Conservation (phyloP, 2,888 invertebrate species). For the Apotomis capreana region DNA sequence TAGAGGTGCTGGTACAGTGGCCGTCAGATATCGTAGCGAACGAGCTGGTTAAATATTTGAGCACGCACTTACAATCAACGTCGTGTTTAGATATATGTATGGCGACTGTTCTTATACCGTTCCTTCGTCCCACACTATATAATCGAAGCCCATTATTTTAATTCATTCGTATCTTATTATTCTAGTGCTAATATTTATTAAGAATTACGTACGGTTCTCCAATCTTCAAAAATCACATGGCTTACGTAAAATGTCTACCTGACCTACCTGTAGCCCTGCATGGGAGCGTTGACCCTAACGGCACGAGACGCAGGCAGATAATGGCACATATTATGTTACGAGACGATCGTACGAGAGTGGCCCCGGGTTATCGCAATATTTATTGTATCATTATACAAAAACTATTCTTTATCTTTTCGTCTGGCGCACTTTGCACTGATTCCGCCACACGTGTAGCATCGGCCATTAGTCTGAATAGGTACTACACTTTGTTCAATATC, state of each 20-base stretch:
- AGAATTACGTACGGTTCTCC: not conserved
- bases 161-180: too few species aligned
- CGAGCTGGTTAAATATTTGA: too few species aligned
- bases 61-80: too few species aligned
- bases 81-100: too few species aligned
- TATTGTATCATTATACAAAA: slow-evolving; percentile 12
- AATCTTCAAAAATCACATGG: not conserved
- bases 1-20: too few species aligned
- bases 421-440: slow-evolving; percentile 27
- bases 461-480: not conserved
- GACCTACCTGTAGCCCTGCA: slow-evolving; percentile 1
- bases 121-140: too few species aligned
- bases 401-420: slow-evolving; percentile 14
- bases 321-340: slow-evolving; percentile 1
- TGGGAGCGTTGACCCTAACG: slow-evolving; percentile 24
- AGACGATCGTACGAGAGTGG: too few species aligned
- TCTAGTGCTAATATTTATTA: too few species aligned
- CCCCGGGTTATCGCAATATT: slow-evolving; percentile 26
- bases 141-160: too few species aligned
- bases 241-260: not conserved
- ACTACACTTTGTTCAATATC: too few species aligned
- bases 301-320: slow-evolving; percentile 16
- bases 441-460: not conserved
- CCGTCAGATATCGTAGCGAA: too few species aligned
- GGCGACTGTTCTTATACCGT: too few species aligned